phyloP scores from a whole-genome alignment of 1,140 invertebrate species.

The Agraylea sexmaculata region DNA sequence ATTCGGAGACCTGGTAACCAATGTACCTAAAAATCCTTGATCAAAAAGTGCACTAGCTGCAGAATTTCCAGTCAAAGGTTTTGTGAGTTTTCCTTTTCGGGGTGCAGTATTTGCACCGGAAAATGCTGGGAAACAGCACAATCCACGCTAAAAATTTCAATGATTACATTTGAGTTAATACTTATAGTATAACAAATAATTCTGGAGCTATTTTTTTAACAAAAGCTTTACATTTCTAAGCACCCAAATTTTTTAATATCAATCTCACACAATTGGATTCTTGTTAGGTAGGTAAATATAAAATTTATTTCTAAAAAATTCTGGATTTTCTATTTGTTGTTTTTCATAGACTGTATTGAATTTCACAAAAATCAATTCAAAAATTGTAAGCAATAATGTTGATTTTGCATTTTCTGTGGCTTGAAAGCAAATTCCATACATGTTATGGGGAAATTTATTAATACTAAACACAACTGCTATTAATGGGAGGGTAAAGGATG shows the following conservation, averaged over 20 bases:
- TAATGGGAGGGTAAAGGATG: background rate
- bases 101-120: constrained; percentile 67
- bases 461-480: constrained; percentile 1
- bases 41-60: constrained; percentile 41
- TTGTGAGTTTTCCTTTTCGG: constrained; percentile 72
- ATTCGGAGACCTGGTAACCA: constrained; percentile 32
- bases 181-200: background rate
- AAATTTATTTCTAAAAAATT: background rate
- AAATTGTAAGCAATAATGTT: too few species aligned
- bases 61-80: constrained; percentile 63
- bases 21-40: constrained; percentile 39
- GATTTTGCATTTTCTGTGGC: too few species aligned
- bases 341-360: too few species aligned
- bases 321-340: background rate
- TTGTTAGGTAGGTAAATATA: background rate
- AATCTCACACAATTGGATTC: background rate
- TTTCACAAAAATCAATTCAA: too few species aligned
- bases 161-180: constrained; percentile 9
- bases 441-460: constrained; percentile 2
- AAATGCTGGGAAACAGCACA: constrained; percentile 81
- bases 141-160: constrained; percentile 60
- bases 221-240: background rate
- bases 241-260: background rate
- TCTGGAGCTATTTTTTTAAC: background rate
- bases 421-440: too few species aligned